Evolutionary conservation across 2,113 vertebrate species (phyloP).

Genomic region (Xiphophorus hellerii): DNA sequence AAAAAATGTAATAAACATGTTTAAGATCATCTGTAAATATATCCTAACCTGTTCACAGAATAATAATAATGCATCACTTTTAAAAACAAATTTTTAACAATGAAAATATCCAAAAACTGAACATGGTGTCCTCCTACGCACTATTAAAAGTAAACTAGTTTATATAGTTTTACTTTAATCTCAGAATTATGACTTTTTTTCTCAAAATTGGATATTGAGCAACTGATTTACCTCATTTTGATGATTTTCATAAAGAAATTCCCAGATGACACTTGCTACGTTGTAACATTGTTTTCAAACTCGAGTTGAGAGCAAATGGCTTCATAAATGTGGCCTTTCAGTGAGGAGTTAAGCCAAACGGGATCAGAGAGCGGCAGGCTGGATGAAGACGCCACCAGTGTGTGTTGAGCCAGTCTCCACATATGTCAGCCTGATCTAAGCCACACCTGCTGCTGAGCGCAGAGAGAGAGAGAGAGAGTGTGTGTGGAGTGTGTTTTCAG

Average conservation of each 20-base stretch:
- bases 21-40: too few species aligned
- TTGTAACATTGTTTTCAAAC: background rate
- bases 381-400: conserved; percentile 29
- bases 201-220: background rate
- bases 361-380: conserved; percentile 6
- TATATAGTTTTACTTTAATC: too few species aligned
- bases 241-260: background rate
- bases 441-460: conserved; percentile 81
- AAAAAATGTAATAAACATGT: too few species aligned
- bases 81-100: too few species aligned
- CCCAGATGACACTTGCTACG: background rate
- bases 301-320: background rate
- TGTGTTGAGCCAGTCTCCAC: conserved; percentile 75
- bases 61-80: too few species aligned
- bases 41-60: too few species aligned
- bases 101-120: too few species aligned
- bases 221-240: background rate
- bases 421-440: conserved; percentile 81
- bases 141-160: too few species aligned
- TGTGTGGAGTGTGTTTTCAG: conserved; percentile 56
- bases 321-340: background rate
- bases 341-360: background rate
- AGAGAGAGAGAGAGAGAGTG: conserved; percentile 41
- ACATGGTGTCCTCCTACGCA: too few species aligned
- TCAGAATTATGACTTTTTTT: too few species aligned